Percentiles rank a stretch among this genome's conserved stretches.
phyloP scores from a whole-genome alignment of 2,113 vertebrate genomes.

The Macaca mulatta region DNA sequence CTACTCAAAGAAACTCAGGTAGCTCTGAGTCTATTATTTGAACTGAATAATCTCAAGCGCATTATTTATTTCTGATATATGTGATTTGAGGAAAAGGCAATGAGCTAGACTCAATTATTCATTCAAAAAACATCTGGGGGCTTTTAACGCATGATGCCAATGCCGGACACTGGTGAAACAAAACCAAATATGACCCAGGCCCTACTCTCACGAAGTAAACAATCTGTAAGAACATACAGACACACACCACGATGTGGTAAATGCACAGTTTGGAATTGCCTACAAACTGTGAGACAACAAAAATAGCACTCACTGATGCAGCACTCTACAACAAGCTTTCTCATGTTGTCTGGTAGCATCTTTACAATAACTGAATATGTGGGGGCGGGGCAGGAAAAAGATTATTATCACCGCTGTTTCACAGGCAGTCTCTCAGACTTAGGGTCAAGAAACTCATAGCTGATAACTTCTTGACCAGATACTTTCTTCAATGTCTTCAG shows the following conservation, averaged over 20 bases:
- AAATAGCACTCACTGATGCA: neutral
- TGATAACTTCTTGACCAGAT: neutral
- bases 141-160: neutral
- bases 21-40: slow-evolving; percentile 12
- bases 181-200: neutral
- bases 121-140: slow-evolving; percentile 1
- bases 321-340: neutral
- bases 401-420: neutral
- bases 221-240: neutral
- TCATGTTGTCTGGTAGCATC: neutral
- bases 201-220: neutral
- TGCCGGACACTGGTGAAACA: neutral
- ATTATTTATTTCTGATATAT: neutral
- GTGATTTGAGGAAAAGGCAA: slow-evolving; percentile 31
- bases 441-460: neutral
- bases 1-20: neutral
- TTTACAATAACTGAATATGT: neutral
- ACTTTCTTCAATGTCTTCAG: neutral
- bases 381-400: neutral
- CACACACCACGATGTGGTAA: neutral
- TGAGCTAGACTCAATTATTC: slow-evolving; percentile 1
- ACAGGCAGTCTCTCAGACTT: neutral
- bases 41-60: slow-evolving; percentile 30
- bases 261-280: neutral
- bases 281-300: neutral